Evolutionary conservation across 2,888 invertebrate genomes (phyloP).

Genomic region (Oxyteleia sp.): DNA sequence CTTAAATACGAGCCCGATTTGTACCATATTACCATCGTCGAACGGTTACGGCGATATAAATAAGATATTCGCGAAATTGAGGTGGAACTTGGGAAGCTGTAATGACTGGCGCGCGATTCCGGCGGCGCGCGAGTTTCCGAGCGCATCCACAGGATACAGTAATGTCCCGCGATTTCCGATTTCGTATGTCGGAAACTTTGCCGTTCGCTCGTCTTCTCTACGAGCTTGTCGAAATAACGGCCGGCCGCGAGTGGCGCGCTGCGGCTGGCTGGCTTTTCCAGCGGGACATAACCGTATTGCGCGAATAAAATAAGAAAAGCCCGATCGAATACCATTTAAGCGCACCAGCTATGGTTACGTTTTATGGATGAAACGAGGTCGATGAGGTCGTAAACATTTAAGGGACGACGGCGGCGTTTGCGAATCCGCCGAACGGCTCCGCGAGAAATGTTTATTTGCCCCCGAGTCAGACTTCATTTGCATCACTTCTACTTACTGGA

Average conservation of each 20-base stretch:
- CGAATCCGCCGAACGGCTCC: conserved; percentile 27
- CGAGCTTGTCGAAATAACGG: conserved; percentile 58
- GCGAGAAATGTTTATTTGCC: conserved; percentile 41
- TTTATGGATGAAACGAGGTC: conserved; percentile 69
- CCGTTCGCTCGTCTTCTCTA: conserved; percentile 24
- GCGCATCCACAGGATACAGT: conserved; percentile 43
- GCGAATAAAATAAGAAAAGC: conserved; percentile 72
- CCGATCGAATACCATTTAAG: conserved; percentile 79
- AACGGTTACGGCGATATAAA: conserved; percentile 53
- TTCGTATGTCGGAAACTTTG: conserved; percentile 52
- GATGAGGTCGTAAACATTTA: conserved; percentile 69
- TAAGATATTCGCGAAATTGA: conserved; percentile 56
- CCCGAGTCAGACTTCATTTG: conserved; percentile 46
- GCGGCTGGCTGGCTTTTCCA: conserved; percentile 35
- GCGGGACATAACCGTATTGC: conserved; percentile 77
- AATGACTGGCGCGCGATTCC: conserved; percentile 45
- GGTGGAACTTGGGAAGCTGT: conserved; percentile 6
- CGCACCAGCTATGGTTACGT: conserved; percentile 62
- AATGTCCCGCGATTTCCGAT: conserved; percentile 61
- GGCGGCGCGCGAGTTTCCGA: conserved; percentile 1
- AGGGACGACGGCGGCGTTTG: conserved; percentile 34
- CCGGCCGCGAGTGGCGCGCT: conserved; percentile 15
- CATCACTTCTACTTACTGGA: conserved; percentile 31
- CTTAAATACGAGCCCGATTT: conserved; percentile 39
- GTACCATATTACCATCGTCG: conserved; percentile 40